These are phyloP conservation scores for Spicauda simplicius DNA, from an alignment of 2,888 invertebrate species.

Conservation along the genomic window DNA sequence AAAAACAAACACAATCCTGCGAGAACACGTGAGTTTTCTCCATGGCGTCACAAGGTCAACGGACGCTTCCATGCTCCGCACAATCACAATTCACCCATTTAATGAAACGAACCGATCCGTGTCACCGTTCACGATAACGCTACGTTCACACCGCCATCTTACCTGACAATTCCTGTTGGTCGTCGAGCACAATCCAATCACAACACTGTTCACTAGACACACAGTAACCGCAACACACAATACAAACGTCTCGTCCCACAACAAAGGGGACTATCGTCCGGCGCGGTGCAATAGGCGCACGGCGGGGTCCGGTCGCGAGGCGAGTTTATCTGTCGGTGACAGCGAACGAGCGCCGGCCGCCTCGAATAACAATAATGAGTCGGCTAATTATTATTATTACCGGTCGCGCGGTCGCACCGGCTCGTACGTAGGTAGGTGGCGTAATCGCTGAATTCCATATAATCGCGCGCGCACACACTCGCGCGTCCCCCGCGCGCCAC, in stretches of 20 bases:
- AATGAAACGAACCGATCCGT: neutral
- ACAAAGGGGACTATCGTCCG: constrained; percentile 8
- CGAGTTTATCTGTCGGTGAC: constrained; percentile 59
- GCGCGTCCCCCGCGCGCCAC: constrained; percentile 58
- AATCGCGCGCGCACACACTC: constrained; percentile 62
- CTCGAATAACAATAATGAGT: constrained; percentile 71
- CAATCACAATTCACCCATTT: neutral
- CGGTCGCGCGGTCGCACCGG: constrained; percentile 59
- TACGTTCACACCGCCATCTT: constrained; percentile 41
- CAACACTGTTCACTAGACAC: constrained; percentile 46
- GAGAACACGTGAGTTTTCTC: constrained; percentile 39
- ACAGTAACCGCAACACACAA: constrained; percentile 26
- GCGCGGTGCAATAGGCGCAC: constrained; percentile 39
- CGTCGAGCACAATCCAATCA: constrained; percentile 59
- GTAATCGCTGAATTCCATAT: constrained; percentile 76
- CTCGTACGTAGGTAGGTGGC: constrained; percentile 64
- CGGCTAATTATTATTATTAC: constrained; percentile 77
- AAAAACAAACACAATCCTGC: constrained; percentile 27
- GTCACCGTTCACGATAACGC: neutral
- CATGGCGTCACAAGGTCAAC: constrained; percentile 17
- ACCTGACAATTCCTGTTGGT: constrained; percentile 52
- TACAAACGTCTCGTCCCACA: constrained; percentile 6
- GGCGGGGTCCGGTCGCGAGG: constrained; percentile 50
- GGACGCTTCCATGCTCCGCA: constrained; percentile 2
- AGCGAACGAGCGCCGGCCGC: constrained; percentile 40